These are phyloP conservation scores for Paraplagusia blochii DNA, from an alignment of 2,113 vertebrate species.

Conservation along the genomic window DNA sequence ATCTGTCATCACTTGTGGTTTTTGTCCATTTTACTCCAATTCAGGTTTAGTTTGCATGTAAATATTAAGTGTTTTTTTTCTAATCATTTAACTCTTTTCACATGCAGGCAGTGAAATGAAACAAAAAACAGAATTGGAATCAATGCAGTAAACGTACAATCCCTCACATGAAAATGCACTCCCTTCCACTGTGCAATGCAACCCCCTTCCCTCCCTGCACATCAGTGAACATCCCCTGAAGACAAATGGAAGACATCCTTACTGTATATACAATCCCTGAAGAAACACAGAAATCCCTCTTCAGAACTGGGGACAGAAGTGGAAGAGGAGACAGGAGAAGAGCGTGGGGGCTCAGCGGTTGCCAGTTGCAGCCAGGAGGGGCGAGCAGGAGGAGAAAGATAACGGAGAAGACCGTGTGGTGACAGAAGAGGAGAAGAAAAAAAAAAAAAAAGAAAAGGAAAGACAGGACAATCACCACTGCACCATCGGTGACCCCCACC, in stretches of 20 bases:
- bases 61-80: constrained; percentile 5
- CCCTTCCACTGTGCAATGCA: constrained; percentile 26
- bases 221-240: constrained; percentile 28
- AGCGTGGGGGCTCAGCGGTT: constrained; percentile 41
- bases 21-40: constrained; percentile 8
- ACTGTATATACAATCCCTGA: constrained; percentile 70
- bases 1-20: background rate
- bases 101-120: constrained; percentile 12
- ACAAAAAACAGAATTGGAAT: constrained; percentile 34
- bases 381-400: constrained; percentile 37
- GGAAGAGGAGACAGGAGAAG: constrained; percentile 25
- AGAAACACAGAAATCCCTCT: constrained; percentile 68
- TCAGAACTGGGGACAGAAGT: constrained; percentile 51
- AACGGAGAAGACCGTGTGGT: constrained; percentile 37
- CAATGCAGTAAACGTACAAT: constrained; percentile 66
- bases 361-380: constrained; percentile 58
- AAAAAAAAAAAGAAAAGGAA: constrained; percentile 26
- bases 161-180: background rate
- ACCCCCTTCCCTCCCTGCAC: constrained; percentile 6
- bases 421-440: constrained; percentile 11
- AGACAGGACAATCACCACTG: constrained; percentile 53
- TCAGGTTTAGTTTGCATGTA: background rate
- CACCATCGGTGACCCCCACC: constrained; percentile 44
- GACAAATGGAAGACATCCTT: constrained; percentile 61
- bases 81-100: constrained; percentile 2